Base-by-base conservation (phyloP, 2,888 invertebrate species). In the Nemotelus nigrinus region DNA sequence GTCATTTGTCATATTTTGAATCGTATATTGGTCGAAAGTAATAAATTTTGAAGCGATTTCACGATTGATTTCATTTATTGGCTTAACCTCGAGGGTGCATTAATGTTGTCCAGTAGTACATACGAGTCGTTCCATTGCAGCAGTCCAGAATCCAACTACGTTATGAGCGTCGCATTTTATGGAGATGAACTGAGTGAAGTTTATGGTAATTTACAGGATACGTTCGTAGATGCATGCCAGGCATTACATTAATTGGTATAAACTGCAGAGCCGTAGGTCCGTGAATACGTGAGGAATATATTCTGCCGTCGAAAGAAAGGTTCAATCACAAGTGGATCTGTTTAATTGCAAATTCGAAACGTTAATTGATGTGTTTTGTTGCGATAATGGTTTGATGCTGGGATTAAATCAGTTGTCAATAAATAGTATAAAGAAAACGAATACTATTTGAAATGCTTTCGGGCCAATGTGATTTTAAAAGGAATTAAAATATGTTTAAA, bases 51-150 rank as follows among this genome's bases (percentile, higher is more conserved):
- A 81, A 79, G 80, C 80, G 81, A 82, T 81, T 82, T 82, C 79
- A 80, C 82, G 80, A 81, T 79, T 82, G 82, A 81, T 82, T 82
- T 82, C 80, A 78, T 81, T 82, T 82, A 81, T 81, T 82, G 81
- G 80, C 64, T 55, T 76, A 55, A 64, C 53, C 65, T 50, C 41
- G 55, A 64, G 65, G 64, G 58, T 72, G 39, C 53, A 53, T 53
- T 70, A 45, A 55, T 53, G 70, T 70, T 50, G 50, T 44, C 45
- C 10, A 3, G 10, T 1, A 8, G 48, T 70, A 55, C 45, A 55
- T 47, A n/a, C 70, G 41, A 70, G 6, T 39, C 3, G 3, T 43
- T 7, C 7, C 60, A 39, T 7, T 39, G 41, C 41, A 53, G 41
- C 53, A 53, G 70, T 43, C 39, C 53, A 41, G 3, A 39, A 6